Evolutionary conservation across 92 coral and sea anemone genomes (phyloP).

Genomic region (Umimayanthus kanabou): DNA sequence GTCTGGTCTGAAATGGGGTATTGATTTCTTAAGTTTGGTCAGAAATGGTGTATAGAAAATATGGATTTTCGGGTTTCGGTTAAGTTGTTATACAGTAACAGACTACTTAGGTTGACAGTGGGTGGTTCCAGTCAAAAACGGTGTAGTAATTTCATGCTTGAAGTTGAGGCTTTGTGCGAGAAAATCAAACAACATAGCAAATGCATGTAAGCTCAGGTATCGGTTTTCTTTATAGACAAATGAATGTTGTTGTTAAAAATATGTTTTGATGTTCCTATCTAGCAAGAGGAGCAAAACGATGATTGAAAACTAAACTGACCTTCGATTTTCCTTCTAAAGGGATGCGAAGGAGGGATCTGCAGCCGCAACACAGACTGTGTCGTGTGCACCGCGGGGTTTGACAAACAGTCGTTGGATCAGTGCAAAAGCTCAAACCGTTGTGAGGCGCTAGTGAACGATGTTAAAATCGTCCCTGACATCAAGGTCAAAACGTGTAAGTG

Average conservation of each 20-base stretch:
- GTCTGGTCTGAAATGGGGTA: too few species aligned
- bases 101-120: too few species aligned
- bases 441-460: constrained; percentile 64
- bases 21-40: too few species aligned
- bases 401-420: constrained; percentile 60
- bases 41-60: too few species aligned
- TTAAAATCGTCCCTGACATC: constrained; percentile 58
- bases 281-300: neutral
- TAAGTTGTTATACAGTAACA: too few species aligned
- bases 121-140: too few species aligned
- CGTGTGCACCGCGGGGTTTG: constrained; percentile 66
- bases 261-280: neutral
- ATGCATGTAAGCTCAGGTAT: neutral
- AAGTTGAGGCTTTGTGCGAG: too few species aligned
- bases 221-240: neutral
- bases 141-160: too few species aligned
- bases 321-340: constrained; percentile 37
- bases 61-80: too few species aligned
- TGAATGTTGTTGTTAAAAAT: too few species aligned
- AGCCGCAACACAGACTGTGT: constrained; percentile 75
- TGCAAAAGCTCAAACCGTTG: constrained; percentile 66
- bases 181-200: neutral
- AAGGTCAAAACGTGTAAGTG: constrained; percentile 65
- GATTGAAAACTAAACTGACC: neutral
- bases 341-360: constrained; percentile 84